Evolutionary conservation across 2,113 vertebrate species (phyloP).

Genomic region (Nettapus auritus): DNA sequence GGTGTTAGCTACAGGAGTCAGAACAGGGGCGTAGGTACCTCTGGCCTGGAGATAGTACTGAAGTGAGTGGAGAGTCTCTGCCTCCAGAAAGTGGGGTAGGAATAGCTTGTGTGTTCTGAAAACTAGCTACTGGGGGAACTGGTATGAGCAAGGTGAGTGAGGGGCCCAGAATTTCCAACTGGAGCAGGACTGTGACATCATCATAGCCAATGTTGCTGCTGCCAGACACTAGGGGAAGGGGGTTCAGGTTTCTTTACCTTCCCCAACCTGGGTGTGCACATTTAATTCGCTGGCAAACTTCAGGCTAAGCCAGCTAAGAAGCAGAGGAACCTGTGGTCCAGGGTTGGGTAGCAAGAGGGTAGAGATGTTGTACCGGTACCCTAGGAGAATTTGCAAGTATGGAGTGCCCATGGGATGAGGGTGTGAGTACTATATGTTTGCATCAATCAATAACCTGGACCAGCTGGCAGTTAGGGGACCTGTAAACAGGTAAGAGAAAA

Average conservation of each 20-base stretch:
- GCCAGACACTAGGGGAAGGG: background rate
- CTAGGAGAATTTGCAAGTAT: background rate
- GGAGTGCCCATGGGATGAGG: background rate
- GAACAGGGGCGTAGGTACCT: background rate
- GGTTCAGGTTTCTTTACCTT: background rate
- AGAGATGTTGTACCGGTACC: background rate
- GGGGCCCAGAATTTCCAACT: background rate
- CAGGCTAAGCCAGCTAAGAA: accelerated
- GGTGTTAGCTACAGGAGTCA: background rate
- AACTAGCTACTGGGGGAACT: background rate
- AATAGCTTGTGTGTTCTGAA: background rate
- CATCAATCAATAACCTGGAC: background rate
- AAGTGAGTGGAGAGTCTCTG: background rate
- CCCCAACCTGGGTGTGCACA: accelerated
- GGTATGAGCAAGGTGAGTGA: background rate
- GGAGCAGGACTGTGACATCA: accelerated
- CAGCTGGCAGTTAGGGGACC: accelerated
- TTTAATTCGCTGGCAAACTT: background rate
- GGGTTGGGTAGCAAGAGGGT: background rate
- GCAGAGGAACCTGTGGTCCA: accelerated
- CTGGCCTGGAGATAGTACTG: background rate
- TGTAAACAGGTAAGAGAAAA: background rate
- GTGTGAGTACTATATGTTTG: background rate
- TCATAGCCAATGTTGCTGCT: background rate
- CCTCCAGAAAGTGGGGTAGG: background rate